A percentile compares a stretch with the other conserved stretches of the same genome.
These are phyloP conservation scores for Columba livia DNA, from an alignment of 2,113 vertebrate species.

Conservation along the genomic window DNA sequence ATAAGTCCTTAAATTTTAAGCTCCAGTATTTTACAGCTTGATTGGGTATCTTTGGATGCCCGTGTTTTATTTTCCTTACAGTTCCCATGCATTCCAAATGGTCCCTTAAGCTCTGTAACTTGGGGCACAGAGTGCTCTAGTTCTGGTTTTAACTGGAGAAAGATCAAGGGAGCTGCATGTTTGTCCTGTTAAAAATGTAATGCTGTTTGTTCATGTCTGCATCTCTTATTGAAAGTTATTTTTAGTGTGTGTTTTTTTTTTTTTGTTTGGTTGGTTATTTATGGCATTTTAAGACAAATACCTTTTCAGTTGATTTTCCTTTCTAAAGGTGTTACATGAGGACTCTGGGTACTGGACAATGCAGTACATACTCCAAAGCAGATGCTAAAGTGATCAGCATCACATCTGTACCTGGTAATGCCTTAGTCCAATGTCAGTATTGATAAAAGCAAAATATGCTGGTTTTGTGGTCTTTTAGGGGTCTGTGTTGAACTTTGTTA, in stretches of 20 bases:
- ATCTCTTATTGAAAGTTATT: background rate
- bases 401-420: background rate
- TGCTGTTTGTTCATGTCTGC: rapidly evolving
- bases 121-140: background rate
- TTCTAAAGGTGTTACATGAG: background rate
- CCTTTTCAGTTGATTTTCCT: background rate
- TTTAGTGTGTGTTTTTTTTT: background rate
- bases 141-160: background rate
- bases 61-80: background rate
- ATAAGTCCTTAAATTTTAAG: background rate
- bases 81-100: background rate
- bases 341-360: background rate
- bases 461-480: too few species aligned
- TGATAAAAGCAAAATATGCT: background rate
- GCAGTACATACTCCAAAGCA: background rate
- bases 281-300: background rate
- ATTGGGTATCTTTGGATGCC: rapidly evolving
- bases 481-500: background rate
- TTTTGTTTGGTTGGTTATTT: background rate
- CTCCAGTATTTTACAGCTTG: background rate
- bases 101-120: background rate
- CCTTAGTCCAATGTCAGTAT: background rate
- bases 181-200: background rate
- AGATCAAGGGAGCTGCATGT: background rate
- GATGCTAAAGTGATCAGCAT: background rate